Evolutionary conservation across 2,797 vertebrate species (phyloP).

Genomic region (Zonotrichia albicollis): DNA sequence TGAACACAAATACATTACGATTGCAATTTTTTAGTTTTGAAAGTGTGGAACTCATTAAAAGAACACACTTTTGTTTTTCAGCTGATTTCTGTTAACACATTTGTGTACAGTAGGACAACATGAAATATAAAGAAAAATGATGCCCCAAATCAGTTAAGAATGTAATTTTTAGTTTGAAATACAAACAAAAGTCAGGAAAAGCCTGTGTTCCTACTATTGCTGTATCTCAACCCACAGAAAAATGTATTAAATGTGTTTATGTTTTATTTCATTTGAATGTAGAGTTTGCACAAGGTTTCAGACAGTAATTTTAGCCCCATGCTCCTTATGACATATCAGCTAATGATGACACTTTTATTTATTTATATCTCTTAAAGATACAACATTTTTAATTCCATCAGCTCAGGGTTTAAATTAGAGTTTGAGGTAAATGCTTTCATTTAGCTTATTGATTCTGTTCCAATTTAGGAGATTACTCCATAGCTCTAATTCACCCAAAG

Average conservation of each 20-base stretch:
- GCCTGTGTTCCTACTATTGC: not conserved
- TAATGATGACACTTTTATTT: not conserved
- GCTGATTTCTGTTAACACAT: not conserved
- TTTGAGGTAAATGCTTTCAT: constrained; percentile 46
- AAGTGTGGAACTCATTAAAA: not conserved
- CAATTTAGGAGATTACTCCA: constrained; percentile 45
- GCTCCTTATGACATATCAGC: not conserved
- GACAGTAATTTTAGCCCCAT: not conserved
- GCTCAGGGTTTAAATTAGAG: not conserved
- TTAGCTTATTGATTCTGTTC: constrained; percentile 50
- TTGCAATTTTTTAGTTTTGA: not conserved
- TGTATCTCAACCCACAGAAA: not conserved
- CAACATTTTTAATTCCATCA: not conserved
- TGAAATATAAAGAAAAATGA: not conserved
- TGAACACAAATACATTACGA: not conserved
- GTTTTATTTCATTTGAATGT: not conserved
- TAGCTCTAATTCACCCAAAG: constrained; percentile 24
- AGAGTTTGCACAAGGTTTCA: not conserved
- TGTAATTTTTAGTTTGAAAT: not conserved
- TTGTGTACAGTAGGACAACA: not conserved
- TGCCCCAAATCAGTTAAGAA: not conserved
- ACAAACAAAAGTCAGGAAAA: not conserved
- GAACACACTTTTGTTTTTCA: not conserved
- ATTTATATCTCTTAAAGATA: not conserved
- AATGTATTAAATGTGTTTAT: not conserved